Evolutionary conservation across 2,888 invertebrate genomes (phyloP).

Genomic region (Lithophane ornitopus): DNA sequence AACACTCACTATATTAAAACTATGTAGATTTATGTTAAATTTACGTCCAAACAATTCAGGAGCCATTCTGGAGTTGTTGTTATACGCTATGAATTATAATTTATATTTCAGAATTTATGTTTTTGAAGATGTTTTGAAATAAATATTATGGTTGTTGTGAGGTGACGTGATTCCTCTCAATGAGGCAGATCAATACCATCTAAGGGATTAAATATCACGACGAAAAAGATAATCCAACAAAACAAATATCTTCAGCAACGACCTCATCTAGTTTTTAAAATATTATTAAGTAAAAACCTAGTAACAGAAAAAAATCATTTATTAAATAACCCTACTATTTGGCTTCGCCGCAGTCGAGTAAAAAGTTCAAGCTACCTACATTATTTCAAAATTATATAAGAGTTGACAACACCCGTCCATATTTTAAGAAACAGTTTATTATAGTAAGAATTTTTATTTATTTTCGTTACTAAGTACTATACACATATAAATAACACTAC

Average conservation of each 20-base stretch:
- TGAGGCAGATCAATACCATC: background rate
- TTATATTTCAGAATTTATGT: constrained; percentile 3
- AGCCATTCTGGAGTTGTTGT: constrained; percentile 28
- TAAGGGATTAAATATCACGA: no score
- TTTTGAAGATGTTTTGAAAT: constrained; percentile 1
- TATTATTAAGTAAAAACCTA: no score
- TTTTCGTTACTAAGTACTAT: no score
- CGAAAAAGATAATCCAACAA: no score
- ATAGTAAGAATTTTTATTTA: no score
- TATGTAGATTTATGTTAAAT: constrained; percentile 64
- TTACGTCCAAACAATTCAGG: constrained; percentile 21
- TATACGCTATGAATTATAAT: constrained; percentile 41
- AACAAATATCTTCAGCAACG: no score
- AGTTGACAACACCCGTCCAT: background rate
- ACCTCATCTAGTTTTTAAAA: no score
- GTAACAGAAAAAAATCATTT: no score
- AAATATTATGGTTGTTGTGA: background rate
- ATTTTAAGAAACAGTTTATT: background rate
- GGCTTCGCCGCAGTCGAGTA: no score
- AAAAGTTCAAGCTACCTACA: background rate
- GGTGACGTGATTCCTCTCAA: background rate
- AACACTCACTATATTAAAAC: constrained; percentile 45
- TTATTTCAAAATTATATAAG: background rate
- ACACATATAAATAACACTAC: no score
- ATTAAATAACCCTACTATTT: no score